A percentile compares a stretch with the other conserved stretches of the same genome.
Conservation (phyloP, 2,113 vertebrate genomes). For the Passerina amoena region DNA sequence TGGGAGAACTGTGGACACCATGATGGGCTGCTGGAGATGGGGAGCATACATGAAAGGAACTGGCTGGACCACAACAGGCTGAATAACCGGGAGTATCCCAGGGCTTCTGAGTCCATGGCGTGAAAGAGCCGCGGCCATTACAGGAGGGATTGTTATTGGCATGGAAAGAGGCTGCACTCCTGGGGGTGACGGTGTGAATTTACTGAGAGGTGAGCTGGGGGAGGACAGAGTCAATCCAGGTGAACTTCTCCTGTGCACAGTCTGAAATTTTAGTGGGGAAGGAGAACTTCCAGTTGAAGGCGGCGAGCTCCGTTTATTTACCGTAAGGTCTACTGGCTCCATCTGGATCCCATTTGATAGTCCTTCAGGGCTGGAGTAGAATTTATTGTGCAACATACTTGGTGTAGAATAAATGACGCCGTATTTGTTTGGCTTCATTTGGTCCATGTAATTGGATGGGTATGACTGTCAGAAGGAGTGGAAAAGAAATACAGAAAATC, state of each 20-base stretch:
- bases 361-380: conserved; percentile 72
- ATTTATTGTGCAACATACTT: conserved; percentile 71
- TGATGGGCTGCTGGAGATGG: conserved; percentile 86
- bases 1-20: conserved; percentile 81
- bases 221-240: conserved; percentile 75
- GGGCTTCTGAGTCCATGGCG: conserved; percentile 78
- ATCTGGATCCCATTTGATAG: conserved; percentile 81
- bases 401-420: conserved; percentile 79
- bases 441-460: conserved; percentile 78
- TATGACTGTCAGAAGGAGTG: conserved; percentile 67
- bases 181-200: conserved; percentile 70
- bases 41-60: conserved; percentile 89
- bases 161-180: conserved; percentile 75
- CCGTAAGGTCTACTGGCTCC: conserved; percentile 93
- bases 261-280: conserved; percentile 81
- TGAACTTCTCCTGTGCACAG: conserved; percentile 74
- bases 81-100: conserved; percentile 87
- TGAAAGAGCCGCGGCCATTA: conserved; percentile 84
- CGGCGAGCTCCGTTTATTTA: conserved; percentile 89
- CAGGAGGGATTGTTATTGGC: conserved; percentile 79
- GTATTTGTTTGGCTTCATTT: conserved; percentile 79
- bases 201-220: conserved; percentile 77
- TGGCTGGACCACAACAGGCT: conserved; percentile 88
- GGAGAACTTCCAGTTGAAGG: conserved; percentile 79
- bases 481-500: not conserved